Evolutionary conservation across 2,113 vertebrate genomes (phyloP), one percentile per base, ranked within the genome.

Genomic region (Macquaria ambigua): DNA sequence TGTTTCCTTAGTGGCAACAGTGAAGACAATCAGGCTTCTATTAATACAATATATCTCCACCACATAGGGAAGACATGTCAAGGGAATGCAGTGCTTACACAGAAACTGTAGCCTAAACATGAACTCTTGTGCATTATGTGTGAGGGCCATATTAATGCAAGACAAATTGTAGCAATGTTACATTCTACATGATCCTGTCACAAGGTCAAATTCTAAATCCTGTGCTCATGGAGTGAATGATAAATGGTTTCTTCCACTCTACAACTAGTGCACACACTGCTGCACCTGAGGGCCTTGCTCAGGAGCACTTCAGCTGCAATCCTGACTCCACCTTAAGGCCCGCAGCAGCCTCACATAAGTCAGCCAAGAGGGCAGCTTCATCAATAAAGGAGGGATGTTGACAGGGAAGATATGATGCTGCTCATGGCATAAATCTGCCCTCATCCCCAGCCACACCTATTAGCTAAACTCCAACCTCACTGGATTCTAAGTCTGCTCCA

Each of bases 361-460:
- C 74, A 43, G 73, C 58, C 20, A 62, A 18, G 34, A 63, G 21
- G 41, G 11, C 71, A 52, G 39, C 61, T 25, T 25, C 52, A 52
- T 46, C 56, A 6, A 0, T 23, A 31, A 31, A 50, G 14, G 14
- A 58, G 8, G 8, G 53, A 7, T n/a, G 59, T 1, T 46, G 48
- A 20, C 3, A 52, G 4, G 11, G 43, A 46, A 20, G 39, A 59
- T 21, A 48, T n/a, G n/a, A n/a, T n/a, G n/a, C n/a, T n/a, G n/a
- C n/a, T n/a, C n/a, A n/a, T n/a, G n/a, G n/a, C n/a, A n/a, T 3
- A 21, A 25, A 67, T 34, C 34, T 50, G 14, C n/a, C 18, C 16
- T 20, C 18, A 34, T 48, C 61, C 8, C 20, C 43, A 81, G 58
- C 66, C 67, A 48, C 68, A 62, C 67, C 34, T 53, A 58, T 39